Percentiles rank a stretch among this genome's conserved stretches.
These are phyloP conservation scores for Volucella inflata DNA, from an alignment of 2,888 invertebrate genomes.

Conservation along the genomic window DNA sequence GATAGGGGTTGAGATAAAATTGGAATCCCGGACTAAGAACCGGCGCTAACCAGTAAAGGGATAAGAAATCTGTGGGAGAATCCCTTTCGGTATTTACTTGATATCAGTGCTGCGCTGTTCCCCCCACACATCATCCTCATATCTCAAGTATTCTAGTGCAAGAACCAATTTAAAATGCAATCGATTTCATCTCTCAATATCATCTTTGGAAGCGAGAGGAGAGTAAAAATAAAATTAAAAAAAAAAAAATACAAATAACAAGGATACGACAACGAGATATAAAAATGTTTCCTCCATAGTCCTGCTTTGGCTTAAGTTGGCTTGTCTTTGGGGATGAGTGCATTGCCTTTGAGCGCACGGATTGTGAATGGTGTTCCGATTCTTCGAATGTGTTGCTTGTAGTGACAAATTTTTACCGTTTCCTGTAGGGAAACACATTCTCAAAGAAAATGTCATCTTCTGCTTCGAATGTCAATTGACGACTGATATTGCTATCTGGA, in stretches of 20 bases:
- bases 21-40: background rate
- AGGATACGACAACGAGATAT: slow-evolving; percentile 25
- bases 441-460: slow-evolving; percentile 32
- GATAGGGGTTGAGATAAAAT: background rate
- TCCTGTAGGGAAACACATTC: slow-evolving; percentile 47
- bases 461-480: slow-evolving; percentile 37
- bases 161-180: slow-evolving; percentile 75
- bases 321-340: slow-evolving; percentile 9
- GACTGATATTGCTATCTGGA: slow-evolving; percentile 12
- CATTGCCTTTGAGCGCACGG: background rate
- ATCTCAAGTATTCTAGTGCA: slow-evolving; percentile 34
- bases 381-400: slow-evolving; percentile 20
- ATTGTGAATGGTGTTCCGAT: background rate
- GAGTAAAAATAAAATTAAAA: slow-evolving; percentile 10
- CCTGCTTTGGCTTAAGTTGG: background rate
- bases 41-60: too few species aligned
- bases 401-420: slow-evolving; percentile 46
- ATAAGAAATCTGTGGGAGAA: slow-evolving; percentile 51
- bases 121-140: background rate
- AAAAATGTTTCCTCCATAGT: slow-evolving; percentile 34
- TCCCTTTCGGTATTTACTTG: slow-evolving; percentile 67
- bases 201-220: slow-evolving; percentile 52
- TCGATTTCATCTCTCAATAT: slow-evolving; percentile 74
- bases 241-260: slow-evolving; percentile 15
- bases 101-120: slow-evolving; percentile 50